phyloP scores from a whole-genome alignment of 2,888 invertebrate species.

The Caenorhabditis plicata region DNA sequence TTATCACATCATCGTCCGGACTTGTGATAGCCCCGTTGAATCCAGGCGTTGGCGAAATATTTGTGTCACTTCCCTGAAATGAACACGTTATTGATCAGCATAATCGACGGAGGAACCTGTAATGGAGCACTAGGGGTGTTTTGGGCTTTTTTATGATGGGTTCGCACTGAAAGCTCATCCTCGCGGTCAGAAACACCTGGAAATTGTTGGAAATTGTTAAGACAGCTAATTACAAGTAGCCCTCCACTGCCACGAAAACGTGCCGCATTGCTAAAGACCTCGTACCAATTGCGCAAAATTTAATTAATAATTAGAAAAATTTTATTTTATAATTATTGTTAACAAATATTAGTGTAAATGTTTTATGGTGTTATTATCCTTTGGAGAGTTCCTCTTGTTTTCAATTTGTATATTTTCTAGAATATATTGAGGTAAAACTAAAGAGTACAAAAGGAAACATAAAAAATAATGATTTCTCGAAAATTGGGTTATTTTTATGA shows the following conservation, averaged over 20 bases:
- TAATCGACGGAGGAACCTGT: constrained; percentile 21
- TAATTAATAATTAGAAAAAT: background rate
- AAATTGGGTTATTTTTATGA: too few relatives aligned
- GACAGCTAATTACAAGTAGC: too few relatives aligned
- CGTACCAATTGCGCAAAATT: too few relatives aligned
- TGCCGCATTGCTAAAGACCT: too few relatives aligned
- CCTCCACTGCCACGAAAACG: too few relatives aligned
- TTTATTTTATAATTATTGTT: too few relatives aligned
- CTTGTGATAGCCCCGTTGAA: constrained; percentile 11
- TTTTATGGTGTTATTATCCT: background rate
- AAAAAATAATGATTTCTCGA: too few relatives aligned
- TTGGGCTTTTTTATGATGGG: constrained; percentile 45
- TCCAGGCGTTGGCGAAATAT: constrained; percentile 10
- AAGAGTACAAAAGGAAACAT: too few relatives aligned
- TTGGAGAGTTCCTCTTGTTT: too few relatives aligned
- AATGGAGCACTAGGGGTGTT: constrained; percentile 59
- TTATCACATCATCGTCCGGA: constrained; percentile 40
- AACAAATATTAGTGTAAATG: too few relatives aligned
- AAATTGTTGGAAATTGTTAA: background rate
- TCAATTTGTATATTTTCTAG: too few relatives aligned
- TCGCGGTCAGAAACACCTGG: constrained; percentile 35
- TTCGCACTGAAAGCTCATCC: constrained; percentile 30
- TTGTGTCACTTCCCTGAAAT: constrained; percentile 26
- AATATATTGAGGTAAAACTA: too few relatives aligned
- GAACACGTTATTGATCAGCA: background rate